phyloP scores from a whole-genome alignment of 1,140 invertebrate genomes.

The Macrosteles quadrilineatus region DNA sequence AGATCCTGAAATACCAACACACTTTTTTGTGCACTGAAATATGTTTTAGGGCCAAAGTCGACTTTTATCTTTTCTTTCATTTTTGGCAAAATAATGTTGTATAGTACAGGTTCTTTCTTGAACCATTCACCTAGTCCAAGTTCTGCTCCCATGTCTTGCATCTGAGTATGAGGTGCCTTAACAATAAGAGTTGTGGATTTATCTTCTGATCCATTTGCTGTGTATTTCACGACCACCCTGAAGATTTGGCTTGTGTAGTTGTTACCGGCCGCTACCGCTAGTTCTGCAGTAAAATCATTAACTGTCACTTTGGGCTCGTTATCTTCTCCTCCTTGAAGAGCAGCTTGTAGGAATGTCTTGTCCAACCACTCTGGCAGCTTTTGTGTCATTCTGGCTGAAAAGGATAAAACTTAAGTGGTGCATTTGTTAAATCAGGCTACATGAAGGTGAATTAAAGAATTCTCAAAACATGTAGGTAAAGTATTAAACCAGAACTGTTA shows the following conservation, averaged over 20 bases:
- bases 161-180: background rate
- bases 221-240: background rate
- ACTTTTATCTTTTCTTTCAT: background rate
- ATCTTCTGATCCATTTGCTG: background rate
- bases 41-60: background rate
- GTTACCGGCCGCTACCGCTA: background rate
- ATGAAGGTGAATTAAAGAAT: too few species aligned
- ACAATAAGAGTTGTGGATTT: background rate
- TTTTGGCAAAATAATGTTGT: background rate
- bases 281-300: background rate
- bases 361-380: background rate
- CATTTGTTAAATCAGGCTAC: too few species aligned
- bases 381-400: background rate
- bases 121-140: background rate
- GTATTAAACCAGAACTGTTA: too few species aligned
- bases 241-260: constrained; percentile 7
- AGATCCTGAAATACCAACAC: constrained; percentile 1
- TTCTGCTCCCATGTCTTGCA: background rate
- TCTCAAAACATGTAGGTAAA: too few species aligned
- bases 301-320: constrained; percentile 1
- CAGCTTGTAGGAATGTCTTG: background rate
- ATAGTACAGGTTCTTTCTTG: background rate
- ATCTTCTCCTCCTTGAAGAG: constrained; percentile 20
- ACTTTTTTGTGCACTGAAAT: background rate
- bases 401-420: too few species aligned